These are phyloP conservation scores for Drosophila robusta DNA, from an alignment of 2,888 invertebrate genomes.

Conservation along the genomic window DNA sequence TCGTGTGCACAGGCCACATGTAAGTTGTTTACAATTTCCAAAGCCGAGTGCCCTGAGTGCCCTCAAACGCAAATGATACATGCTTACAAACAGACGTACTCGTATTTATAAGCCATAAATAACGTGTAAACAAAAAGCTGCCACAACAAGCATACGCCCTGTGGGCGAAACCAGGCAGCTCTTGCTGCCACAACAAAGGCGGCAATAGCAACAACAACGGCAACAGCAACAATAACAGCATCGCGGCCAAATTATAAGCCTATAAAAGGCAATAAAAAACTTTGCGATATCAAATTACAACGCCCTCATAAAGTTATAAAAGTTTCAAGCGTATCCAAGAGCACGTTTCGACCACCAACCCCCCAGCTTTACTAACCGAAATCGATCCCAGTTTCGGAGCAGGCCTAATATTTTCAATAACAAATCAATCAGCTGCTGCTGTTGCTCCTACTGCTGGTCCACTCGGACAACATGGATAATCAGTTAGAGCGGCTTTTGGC, in stretches of 20 bases:
- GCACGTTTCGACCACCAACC: conserved; percentile 50
- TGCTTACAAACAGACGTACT: conserved; percentile 30
- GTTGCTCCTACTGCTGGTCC: conserved; percentile 23
- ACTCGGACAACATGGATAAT: conserved; percentile 76
- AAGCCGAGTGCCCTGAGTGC: conserved; percentile 25
- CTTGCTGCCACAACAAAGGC: conserved; percentile 49
- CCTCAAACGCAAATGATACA: conserved; percentile 47
- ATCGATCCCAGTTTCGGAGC: conserved; percentile 28
- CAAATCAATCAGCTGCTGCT: conserved; percentile 76
- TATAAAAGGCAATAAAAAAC: conserved; percentile 80
- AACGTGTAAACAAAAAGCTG: conserved; percentile 77
- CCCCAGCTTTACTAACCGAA: conserved; percentile 9
- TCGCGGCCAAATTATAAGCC: conserved; percentile 81
- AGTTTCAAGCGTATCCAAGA: conserved; percentile 77
- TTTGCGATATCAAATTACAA: conserved; percentile 79
- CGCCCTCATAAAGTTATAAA: conserved; percentile 80
- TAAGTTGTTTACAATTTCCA: conserved; percentile 66
- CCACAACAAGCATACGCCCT: conserved; percentile 71
- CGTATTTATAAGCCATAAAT: conserved; percentile 78
- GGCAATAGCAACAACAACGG: conserved; percentile 38
- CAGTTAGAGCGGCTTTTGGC: conserved; percentile 59
- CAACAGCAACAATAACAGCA: conserved; percentile 56
- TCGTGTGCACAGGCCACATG: conserved; percentile 61
- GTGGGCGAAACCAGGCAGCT: conserved; percentile 40
- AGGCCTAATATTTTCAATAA: conserved; percentile 81